phyloP scores from a whole-genome alignment of 2,113 vertebrate genomes.

The Eptesicus fuscus region DNA sequence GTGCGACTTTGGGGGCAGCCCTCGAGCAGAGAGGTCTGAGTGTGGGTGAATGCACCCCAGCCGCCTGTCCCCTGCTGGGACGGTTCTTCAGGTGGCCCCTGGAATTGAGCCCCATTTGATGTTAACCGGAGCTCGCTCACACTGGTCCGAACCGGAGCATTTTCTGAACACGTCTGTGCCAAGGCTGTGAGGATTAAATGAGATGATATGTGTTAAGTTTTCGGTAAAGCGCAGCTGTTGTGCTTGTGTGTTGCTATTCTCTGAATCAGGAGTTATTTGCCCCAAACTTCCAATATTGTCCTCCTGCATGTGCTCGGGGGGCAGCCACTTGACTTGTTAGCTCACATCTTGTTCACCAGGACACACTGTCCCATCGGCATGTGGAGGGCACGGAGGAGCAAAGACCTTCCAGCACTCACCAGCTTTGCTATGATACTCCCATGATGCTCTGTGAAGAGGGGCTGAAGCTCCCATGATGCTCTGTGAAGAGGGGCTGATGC shows the following conservation, averaged over 20 bases:
- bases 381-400: accelerated
- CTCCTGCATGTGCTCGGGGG: accelerated
- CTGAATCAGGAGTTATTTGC: accelerated
- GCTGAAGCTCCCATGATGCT: no score
- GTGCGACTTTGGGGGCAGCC: not conserved
- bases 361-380: accelerated
- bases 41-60: accelerated
- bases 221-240: not conserved
- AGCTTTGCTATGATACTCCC: not conserved
- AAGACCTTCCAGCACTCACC: accelerated
- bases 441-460: no score
- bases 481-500: not conserved
- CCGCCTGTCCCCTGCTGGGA: accelerated
- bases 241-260: no score
- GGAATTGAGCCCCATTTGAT: not conserved
- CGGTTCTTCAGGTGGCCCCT: not conserved
- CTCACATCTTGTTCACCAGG: not conserved
- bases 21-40: no score
- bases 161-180: not conserved
- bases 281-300: not conserved
- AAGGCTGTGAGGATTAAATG: not conserved
- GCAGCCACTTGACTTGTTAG: not conserved
- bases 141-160: not conserved
- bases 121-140: accelerated
- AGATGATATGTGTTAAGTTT: not conserved